Conservation (phyloP, 1,140 invertebrate species). For the Drosophila novamexicana region DNA sequence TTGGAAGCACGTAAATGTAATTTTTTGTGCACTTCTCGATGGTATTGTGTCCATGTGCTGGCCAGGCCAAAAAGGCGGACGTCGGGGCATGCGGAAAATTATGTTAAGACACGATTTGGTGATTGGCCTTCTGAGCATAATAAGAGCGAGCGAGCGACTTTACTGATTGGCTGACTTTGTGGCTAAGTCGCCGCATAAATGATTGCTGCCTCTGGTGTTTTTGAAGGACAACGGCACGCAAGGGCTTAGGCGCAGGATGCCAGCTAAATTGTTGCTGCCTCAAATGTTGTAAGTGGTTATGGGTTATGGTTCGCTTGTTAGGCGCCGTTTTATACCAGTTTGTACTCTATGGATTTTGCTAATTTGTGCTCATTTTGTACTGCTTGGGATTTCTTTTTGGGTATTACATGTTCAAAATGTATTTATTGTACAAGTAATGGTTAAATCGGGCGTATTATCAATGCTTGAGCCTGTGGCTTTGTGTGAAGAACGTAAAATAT, state of each 20-base stretch:
- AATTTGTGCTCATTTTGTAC: constrained; percentile 74
- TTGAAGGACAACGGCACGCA: constrained; percentile 47
- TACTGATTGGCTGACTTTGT: constrained; percentile 60
- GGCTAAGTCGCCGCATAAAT: constrained; percentile 54
- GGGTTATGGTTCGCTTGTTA: constrained; percentile 57
- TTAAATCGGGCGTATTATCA: constrained; percentile 3
- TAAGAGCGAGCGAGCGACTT: constrained; percentile 35
- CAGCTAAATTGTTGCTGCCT: constrained; percentile 12
- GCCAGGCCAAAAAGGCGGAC: constrained; percentile 17
- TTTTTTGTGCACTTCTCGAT: constrained; percentile 68
- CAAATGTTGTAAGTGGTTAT: constrained; percentile 47
- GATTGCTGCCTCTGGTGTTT: constrained; percentile 55
- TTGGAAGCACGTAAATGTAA: constrained; percentile 82
- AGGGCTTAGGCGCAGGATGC: constrained; percentile 16
- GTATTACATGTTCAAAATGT: constrained; percentile 1
- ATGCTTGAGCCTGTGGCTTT: too few relatives aligned
- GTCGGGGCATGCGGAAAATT: constrained; percentile 65
- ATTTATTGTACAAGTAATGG: constrained; percentile 68
- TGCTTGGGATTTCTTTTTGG: constrained; percentile 27
- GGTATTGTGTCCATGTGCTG: constrained; percentile 47
- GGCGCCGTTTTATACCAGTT: constrained; percentile 36
- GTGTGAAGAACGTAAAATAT: not conserved
- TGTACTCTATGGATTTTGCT: constrained; percentile 58
- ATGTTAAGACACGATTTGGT: constrained; percentile 82
- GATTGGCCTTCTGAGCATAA: constrained; percentile 62